These are phyloP conservation scores for Ataeniobius toweri DNA, from an alignment of 2,797 vertebrate species.

Conservation along the genomic window DNA sequence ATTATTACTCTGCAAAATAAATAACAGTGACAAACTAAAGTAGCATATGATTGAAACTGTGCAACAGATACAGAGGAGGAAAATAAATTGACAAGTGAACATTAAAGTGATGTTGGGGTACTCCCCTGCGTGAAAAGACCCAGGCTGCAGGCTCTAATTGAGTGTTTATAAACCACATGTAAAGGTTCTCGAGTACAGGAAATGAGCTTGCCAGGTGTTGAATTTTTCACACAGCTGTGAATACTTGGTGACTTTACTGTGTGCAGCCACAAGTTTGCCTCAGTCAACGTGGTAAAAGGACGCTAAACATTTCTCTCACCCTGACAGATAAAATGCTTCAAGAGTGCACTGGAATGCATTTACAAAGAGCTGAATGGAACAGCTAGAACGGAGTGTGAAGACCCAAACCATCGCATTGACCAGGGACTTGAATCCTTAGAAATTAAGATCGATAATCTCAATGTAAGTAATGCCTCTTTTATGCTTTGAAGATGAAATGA, in stretches of 20 bases:
- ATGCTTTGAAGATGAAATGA: neutral
- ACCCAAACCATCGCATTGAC: fast-evolving
- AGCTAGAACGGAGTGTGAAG: fast-evolving
- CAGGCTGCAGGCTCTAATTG: conserved; percentile 36
- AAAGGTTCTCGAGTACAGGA: conserved; percentile 70
- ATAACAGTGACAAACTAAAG: neutral
- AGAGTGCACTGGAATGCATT: conserved; percentile 36
- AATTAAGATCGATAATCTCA: fast-evolving
- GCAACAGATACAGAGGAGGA: conserved; percentile 1
- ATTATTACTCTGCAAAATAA: conserved; percentile 1
- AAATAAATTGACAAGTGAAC: conserved; percentile 2
- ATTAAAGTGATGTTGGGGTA: conserved; percentile 19
- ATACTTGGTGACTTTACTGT: conserved; percentile 22
- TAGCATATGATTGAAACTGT: neutral
- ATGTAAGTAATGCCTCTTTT: conserved; percentile 48
- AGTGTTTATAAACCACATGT: conserved; percentile 65
- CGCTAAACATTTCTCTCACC: conserved; percentile 19
- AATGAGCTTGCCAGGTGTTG: conserved; percentile 58
- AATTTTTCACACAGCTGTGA: conserved; percentile 39
- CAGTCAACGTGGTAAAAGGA: conserved; percentile 26
- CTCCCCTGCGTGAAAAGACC: conserved; percentile 38
- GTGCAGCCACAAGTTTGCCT: conserved; percentile 37
- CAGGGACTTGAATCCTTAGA: fast-evolving
- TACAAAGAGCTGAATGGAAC: fast-evolving
- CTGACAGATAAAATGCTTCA: conserved; percentile 23